phyloP scores from a whole-genome alignment of 2,113 vertebrate species.

The Capreolus pygargus region DNA sequence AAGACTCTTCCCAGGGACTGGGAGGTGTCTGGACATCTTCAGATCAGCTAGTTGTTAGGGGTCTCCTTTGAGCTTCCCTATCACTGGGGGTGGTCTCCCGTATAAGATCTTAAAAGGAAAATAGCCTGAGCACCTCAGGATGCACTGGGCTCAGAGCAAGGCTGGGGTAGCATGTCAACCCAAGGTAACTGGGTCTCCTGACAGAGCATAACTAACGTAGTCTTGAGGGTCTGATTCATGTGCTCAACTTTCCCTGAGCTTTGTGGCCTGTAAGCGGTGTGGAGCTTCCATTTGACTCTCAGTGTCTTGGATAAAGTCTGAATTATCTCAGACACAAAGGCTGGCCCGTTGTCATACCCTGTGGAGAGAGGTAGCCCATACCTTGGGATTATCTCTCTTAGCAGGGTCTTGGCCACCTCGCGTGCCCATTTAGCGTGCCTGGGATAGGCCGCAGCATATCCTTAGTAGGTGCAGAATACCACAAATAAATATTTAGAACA shows the following conservation, averaged over 20 bases:
- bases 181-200: neutral
- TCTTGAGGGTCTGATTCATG: neutral
- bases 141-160: neutral
- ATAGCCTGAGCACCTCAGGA: neutral
- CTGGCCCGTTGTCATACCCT: fast-evolving
- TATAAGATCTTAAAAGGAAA: neutral
- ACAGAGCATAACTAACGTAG: neutral
- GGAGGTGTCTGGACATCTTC: neutral
- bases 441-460: neutral
- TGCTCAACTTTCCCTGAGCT: neutral
- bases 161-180: neutral
- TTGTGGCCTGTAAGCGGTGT: neutral
- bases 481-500: too few relatives aligned
- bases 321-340: neutral
- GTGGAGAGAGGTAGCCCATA: neutral
- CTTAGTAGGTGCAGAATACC: neutral
- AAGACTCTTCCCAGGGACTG: neutral
- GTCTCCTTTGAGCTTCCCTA: neutral
- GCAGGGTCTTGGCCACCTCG: neutral
- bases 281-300: neutral
- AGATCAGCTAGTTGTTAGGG: neutral
- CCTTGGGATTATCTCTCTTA: neutral
- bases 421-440: fast-evolving
- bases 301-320: neutral
- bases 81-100: neutral